Conservation (phyloP, 2,797 vertebrate genomes). For the Lophius americanus region DNA sequence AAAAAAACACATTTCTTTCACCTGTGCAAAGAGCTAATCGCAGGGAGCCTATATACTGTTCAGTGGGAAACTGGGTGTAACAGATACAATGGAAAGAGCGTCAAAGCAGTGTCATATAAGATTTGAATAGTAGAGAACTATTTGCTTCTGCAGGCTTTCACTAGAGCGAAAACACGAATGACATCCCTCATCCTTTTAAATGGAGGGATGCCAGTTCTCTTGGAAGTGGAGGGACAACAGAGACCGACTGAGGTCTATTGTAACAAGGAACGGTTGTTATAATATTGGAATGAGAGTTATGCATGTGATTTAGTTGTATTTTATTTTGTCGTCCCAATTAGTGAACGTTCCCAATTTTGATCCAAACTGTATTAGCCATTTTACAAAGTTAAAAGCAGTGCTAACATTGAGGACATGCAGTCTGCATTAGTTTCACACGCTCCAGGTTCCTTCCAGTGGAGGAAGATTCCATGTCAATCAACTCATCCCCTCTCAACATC, state of each 20-base stretch:
- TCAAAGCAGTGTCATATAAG: conserved; percentile 1
- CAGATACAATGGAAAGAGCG: conserved; percentile 42
- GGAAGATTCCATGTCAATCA: conserved; percentile 66
- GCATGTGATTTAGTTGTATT: not conserved
- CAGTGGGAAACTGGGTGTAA: conserved; percentile 38
- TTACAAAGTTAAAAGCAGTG: conserved; percentile 15
- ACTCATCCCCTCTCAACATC: conserved; percentile 67
- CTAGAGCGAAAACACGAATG: conserved; percentile 40
- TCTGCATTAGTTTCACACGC: conserved; percentile 50
- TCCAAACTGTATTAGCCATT: conserved; percentile 29
- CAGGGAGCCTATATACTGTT: conserved; percentile 30
- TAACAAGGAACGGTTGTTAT: conserved; percentile 22
- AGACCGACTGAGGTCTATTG: conserved; percentile 25
- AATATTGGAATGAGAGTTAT: not conserved
- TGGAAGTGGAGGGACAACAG: conserved; percentile 31
- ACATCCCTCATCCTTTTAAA: conserved; percentile 41
- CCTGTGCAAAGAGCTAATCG: conserved; percentile 38
- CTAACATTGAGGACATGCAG: conserved; percentile 11
- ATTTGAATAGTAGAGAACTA: conserved; percentile 43
- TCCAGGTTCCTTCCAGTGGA: conserved; percentile 53
- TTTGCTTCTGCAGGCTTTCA: conserved; percentile 51
- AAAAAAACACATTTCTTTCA: conserved; percentile 36
- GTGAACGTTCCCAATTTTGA: conserved; percentile 1
- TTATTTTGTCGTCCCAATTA: conserved; percentile 8
- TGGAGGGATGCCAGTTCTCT: not conserved